These are phyloP conservation scores for Chaenogobius annularis DNA, from an alignment of 2,113 vertebrate species.

Conservation along the genomic window DNA sequence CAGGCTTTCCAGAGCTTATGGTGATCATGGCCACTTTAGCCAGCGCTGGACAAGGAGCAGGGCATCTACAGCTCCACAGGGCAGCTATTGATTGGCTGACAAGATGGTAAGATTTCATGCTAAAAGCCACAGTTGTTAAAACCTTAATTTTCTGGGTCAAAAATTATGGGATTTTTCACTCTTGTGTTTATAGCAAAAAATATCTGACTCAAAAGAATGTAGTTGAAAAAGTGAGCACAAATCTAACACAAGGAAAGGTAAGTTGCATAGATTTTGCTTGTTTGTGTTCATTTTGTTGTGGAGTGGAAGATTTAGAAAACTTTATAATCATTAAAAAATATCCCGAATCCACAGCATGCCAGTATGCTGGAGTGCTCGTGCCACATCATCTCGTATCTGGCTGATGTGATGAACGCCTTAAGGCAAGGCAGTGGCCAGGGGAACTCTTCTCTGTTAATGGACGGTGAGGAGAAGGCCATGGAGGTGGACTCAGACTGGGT, in stretches of 20 bases:
- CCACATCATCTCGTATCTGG: slow-evolving; percentile 96
- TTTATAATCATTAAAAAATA: background rate
- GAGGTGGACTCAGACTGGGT: slow-evolving; percentile 99
- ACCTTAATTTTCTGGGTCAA: background rate
- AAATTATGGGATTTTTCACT: background rate
- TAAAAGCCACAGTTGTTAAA: background rate
- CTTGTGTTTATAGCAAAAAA: slow-evolving; percentile 86
- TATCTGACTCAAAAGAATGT: slow-evolving; percentile 98
- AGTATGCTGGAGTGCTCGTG: slow-evolving; percentile 93
- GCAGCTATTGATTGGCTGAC: slow-evolving; percentile 95
- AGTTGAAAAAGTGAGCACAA: slow-evolving; percentile 96
- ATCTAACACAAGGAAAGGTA: slow-evolving; percentile 95
- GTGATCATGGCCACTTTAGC: slow-evolving; percentile 97
- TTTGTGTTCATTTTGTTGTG: background rate
- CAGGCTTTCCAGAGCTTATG: slow-evolving; percentile 97
- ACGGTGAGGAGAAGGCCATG: slow-evolving; percentile 93
- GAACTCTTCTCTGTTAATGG: slow-evolving; percentile 86
- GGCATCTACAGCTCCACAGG: slow-evolving; percentile 93
- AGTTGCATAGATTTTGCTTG: slow-evolving; percentile 28
- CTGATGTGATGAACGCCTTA: slow-evolving; percentile 94
- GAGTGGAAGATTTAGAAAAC: background rate
- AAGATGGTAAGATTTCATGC: slow-evolving; percentile 85
- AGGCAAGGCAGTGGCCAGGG: slow-evolving; percentile 89
- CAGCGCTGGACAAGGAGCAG: slow-evolving; percentile 93
- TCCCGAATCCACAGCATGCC: slow-evolving; percentile 81